Evolutionary conservation across 2,888 invertebrate species (phyloP), one percentile per base, ranked within the genome.

Genomic region (Neria commutata): DNA sequence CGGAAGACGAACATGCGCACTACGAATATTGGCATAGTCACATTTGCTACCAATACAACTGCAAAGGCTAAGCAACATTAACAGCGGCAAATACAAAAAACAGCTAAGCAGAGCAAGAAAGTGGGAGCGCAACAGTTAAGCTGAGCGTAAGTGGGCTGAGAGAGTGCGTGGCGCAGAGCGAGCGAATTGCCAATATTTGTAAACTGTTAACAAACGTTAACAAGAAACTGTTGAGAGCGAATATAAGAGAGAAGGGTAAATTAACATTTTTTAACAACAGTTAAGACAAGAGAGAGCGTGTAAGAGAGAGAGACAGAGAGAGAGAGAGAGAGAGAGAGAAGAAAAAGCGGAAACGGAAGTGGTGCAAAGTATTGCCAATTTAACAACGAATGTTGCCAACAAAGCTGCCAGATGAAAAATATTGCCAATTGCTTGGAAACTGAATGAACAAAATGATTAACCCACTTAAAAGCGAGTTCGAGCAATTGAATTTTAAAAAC

Each of bases 1-100:
- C n/a, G n/a, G n/a, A n/a, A n/a, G 65, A 63, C 67, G 66, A 70
- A 65, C 76, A 77, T 76, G 76, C 78, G 76, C 75, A 72, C 50
- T 62, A 46, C 14, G n/a, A 11, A 8, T 16, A 66, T 72, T 72
- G 73, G 73, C 67, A 66, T 66, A 64, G 64, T 55, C 3, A 60
- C 66, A 55, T 61, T 42, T 56, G 54, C 63, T 48, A 16, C 56
- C 25, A 14, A 19, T 16, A 46, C 53, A 50, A 53, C 19, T 55
- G 34, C 34, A 56, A 29, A 64, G 25, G 56, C 53, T 58, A 60
- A 59, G 50, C 37, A 61, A 34, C 14, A 52, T n/a, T 37, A 60
- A 34, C 49, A 58, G 25, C 40, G 45, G 52, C 29, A 49, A 29
- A 19, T n/a, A 46, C 54, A 53, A 46, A 34, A 19, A 61, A 46